Evolutionary conservation across 2,797 vertebrate species (phyloP).

Genomic region (Molossus molossus): DNA sequence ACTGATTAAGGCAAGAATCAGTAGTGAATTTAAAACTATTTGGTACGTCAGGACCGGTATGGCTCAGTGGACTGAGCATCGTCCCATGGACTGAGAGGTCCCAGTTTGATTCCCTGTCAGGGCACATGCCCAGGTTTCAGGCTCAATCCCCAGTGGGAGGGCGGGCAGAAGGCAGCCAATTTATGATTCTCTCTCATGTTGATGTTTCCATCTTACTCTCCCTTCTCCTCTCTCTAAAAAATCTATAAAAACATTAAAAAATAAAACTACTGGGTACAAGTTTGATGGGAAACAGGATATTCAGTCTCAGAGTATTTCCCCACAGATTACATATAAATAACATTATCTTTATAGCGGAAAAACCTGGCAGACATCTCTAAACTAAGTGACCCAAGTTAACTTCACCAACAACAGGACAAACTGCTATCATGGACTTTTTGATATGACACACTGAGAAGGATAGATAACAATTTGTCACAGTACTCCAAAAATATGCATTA

Average conservation of each 20-base stretch:
- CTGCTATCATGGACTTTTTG: background rate
- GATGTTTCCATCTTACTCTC: too few relatives aligned
- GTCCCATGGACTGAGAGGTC: too few relatives aligned
- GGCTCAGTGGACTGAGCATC: too few relatives aligned
- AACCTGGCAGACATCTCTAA: conserved; percentile 7
- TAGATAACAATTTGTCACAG: background rate
- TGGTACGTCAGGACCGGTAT: background rate
- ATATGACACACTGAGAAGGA: background rate
- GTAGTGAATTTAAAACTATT: background rate
- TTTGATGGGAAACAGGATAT: conserved; percentile 17
- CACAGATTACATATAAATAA: conserved; percentile 9
- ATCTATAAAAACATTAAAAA: too few relatives aligned
- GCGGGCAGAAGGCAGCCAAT: too few relatives aligned
- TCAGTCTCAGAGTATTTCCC: conserved; percentile 16
- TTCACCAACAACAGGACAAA: conserved; percentile 58
- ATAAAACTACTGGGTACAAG: background rate
- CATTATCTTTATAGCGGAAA: background rate
- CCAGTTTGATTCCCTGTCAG: too few relatives aligned
- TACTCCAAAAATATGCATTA: conserved; percentile 46
- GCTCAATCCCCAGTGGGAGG: too few relatives aligned
- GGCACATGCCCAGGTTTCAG: too few relatives aligned
- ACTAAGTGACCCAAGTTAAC: conserved; percentile 13
- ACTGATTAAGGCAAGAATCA: background rate
- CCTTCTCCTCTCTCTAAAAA: too few relatives aligned
- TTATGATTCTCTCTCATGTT: too few relatives aligned